A percentile compares a stretch with the other conserved stretches of the same genome.
Evolutionary conservation across 2,113 vertebrate species (phyloP).

Genomic region (Merops nubicus): DNA sequence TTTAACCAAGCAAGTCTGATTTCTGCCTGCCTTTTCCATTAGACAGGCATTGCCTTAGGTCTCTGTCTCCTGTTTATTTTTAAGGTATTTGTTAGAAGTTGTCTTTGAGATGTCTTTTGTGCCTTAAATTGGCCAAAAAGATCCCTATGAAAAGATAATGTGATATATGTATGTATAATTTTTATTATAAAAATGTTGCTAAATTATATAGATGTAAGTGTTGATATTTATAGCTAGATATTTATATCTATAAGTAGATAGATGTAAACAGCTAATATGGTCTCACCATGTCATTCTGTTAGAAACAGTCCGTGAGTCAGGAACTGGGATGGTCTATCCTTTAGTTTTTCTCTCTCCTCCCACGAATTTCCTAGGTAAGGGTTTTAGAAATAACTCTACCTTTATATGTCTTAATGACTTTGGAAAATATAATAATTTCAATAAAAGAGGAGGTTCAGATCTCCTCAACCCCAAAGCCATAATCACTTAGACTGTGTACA

Average conservation of each 20-base stretch:
- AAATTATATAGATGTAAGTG: neutral
- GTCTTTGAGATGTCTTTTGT: neutral
- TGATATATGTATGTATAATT: neutral
- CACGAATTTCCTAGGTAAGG: neutral
- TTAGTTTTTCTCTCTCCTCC: neutral
- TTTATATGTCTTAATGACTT: neutral
- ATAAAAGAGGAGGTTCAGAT: neutral
- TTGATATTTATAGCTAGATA: neutral
- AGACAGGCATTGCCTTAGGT: neutral
- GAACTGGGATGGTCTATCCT: neutral
- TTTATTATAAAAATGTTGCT: neutral
- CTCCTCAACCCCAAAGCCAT: neutral
- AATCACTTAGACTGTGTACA: accelerated
- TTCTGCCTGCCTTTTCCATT: neutral
- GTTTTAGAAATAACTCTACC: neutral
- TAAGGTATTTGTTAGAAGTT: neutral
- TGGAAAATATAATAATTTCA: neutral
- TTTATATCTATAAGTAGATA: neutral
- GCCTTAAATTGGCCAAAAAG: neutral
- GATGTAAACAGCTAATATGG: neutral
- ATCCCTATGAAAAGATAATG: neutral
- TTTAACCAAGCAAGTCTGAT: neutral
- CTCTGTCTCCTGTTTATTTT: neutral
- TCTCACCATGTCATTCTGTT: neutral
- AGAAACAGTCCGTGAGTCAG: neutral